Evolutionary conservation across 2,888 invertebrate species (phyloP).

Genomic region (Lasioglossum marginatum): DNA sequence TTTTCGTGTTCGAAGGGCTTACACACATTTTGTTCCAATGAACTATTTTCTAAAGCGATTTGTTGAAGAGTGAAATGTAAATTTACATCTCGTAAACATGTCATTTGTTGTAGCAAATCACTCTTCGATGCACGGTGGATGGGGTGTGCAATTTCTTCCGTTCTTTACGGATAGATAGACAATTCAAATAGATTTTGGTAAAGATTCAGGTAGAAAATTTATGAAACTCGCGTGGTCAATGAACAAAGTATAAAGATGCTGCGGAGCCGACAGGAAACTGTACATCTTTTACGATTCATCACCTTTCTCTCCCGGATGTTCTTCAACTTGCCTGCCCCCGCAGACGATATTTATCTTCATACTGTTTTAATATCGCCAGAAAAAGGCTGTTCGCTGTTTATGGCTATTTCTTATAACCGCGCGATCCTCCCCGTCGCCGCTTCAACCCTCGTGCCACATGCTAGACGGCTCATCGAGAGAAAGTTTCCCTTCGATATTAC

Average conservation of each 20-base stretch:
- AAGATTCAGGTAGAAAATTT: neutral
- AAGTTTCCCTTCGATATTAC: slow-evolving; percentile 64
- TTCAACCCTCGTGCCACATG: slow-evolving; percentile 40
- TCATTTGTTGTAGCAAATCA: neutral
- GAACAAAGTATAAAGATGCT: neutral
- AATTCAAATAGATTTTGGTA: neutral
- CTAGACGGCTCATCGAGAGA: slow-evolving; percentile 38
- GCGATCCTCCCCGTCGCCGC: slow-evolving; percentile 43
- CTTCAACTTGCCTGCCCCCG: slow-evolving; percentile 66
- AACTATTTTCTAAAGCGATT: neutral
- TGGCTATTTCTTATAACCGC: slow-evolving; percentile 59
- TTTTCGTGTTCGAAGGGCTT: neutral
- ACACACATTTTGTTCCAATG: accelerated
- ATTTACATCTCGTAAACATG: neutral
- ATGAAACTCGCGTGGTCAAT: neutral
- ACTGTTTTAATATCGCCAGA: slow-evolving; percentile 76
- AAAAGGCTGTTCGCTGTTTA: slow-evolving; percentile 65
- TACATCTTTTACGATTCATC: slow-evolving; percentile 68
- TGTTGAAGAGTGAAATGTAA: neutral
- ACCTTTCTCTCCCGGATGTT: slow-evolving; percentile 71
- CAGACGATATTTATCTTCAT: slow-evolving; percentile 78
- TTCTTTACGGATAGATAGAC: neutral
- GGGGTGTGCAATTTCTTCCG: neutral
- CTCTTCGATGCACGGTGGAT: neutral
- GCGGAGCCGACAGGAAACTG: slow-evolving; percentile 14